These are phyloP conservation scores for Oreochromis aureus DNA, from an alignment of 2,113 vertebrate genomes.

Conservation along the genomic window DNA sequence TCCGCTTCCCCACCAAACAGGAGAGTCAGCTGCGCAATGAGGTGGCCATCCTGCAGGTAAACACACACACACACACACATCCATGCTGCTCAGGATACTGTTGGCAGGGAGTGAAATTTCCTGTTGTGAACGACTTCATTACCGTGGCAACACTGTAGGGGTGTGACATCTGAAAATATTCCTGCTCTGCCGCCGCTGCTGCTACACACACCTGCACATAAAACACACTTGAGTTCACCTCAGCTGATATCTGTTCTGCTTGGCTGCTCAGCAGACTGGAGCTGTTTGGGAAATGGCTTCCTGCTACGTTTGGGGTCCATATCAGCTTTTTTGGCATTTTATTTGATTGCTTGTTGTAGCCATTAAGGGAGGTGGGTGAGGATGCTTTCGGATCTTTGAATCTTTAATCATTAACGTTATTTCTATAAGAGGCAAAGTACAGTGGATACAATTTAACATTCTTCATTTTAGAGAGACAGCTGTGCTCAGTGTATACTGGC, in stretches of 20 bases:
- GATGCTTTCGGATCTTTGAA: not conserved
- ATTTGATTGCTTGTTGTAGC: not conserved
- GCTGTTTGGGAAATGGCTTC: not conserved
- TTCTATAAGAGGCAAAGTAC: not conserved
- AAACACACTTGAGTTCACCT: not conserved
- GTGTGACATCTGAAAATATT: conserved; percentile 43
- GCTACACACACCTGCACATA: conserved; percentile 2
- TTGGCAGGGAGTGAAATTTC: conserved; percentile 9
- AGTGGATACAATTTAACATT: not conserved
- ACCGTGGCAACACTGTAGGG: conserved; percentile 43
- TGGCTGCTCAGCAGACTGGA: not conserved
- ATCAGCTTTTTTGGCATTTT: not conserved
- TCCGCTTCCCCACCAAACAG: conserved; percentile 95
- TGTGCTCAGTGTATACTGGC: not conserved
- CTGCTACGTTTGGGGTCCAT: not conserved
- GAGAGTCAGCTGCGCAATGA: conserved; percentile 97
- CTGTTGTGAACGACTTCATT: conserved; percentile 37
- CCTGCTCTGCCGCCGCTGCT: not conserved
- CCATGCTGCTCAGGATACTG: not conserved
- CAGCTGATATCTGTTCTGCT: not conserved
- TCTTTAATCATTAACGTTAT: not conserved
- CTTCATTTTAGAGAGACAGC: not conserved
- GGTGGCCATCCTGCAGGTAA: conserved; percentile 96
- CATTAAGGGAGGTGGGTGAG: not conserved
- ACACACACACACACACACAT: not conserved